Evolutionary conservation across 1,140 invertebrate genomes (phyloP).

Genomic region (Achatina immaculata): DNA sequence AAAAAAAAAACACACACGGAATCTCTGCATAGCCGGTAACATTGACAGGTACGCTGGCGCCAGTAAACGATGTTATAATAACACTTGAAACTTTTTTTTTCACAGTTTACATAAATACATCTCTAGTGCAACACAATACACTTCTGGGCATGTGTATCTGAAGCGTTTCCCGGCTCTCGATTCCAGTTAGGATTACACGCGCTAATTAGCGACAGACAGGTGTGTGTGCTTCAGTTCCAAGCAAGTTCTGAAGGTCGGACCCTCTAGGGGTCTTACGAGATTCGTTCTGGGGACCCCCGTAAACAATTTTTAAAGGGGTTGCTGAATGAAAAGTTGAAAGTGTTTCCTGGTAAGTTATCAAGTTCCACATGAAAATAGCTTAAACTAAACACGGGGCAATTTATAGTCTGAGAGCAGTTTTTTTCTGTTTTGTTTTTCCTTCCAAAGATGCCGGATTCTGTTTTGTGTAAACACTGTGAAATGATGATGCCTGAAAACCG

Average conservation of each 20-base stretch:
- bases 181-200: neutral
- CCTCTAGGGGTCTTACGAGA: too few species aligned
- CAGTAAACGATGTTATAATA: neutral
- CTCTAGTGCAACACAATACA: neutral
- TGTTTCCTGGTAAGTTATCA: neutral
- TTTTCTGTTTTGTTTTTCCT: too few species aligned
- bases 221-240: neutral
- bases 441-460: too few species aligned
- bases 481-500: too few species aligned
- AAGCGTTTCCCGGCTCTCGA: neutral
- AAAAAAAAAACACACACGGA: too few species aligned
- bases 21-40: too few species aligned
- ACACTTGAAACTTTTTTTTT: neutral
- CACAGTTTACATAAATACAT: neutral
- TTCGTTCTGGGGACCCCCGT: too few species aligned
- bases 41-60: too few species aligned
- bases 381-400: neutral
- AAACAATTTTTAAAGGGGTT: neutral
- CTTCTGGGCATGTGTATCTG: neutral
- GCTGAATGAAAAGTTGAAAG: neutral
- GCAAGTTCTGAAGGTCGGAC: neutral
- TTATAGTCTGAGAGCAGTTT: too few species aligned
- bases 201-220: constrained; percentile 10
- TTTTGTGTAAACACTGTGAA: too few species aligned
- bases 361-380: neutral